phyloP scores from a whole-genome alignment of 1,140 invertebrate species.

The Brevipalpus yothersi region DNA sequence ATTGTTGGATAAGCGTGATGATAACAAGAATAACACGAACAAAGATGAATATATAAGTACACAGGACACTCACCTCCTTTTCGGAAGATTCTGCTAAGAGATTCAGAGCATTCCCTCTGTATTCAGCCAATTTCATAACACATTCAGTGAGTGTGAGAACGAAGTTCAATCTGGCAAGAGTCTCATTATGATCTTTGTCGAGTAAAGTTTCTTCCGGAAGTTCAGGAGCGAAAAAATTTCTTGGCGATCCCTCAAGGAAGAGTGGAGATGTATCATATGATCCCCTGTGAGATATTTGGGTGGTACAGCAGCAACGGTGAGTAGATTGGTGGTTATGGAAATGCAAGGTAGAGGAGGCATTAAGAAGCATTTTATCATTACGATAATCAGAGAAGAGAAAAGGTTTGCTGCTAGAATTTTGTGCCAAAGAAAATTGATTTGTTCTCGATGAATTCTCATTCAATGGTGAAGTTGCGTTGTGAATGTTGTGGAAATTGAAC shows the following conservation, averaged over 20 bases:
- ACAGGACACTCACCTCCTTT: slow-evolving; percentile 7
- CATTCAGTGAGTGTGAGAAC: slow-evolving; percentile 70
- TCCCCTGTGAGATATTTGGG: not conserved
- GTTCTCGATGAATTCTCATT: not conserved
- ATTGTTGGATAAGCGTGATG: not conserved
- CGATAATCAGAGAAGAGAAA: not conserved
- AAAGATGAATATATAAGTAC: not conserved
- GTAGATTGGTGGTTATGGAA: not conserved
- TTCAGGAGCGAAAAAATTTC: slow-evolving; percentile 63
- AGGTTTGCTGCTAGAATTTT: not conserved
- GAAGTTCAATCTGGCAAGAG: slow-evolving; percentile 74
- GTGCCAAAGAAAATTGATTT: not conserved
- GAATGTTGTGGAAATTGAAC: not conserved
- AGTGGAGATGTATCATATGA: slow-evolving; percentile 20
- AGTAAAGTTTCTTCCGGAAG: slow-evolving; percentile 81
- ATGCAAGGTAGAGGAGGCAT: not conserved
- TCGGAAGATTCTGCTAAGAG: slow-evolving; percentile 18
- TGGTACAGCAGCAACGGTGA: not conserved
- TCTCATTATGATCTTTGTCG: slow-evolving; percentile 79
- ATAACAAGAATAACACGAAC: not conserved
- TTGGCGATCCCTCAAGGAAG: slow-evolving; percentile 23
- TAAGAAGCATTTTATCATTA: not conserved
- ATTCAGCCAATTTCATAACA: slow-evolving; percentile 57
- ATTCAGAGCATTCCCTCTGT: slow-evolving; percentile 40
- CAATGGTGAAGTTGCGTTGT: not conserved